A percentile compares a stretch with the other conserved stretches of the same genome.
These are phyloP conservation scores for Plagiodera versicolora DNA, from an alignment of 2,888 invertebrate species.

Conservation along the genomic window DNA sequence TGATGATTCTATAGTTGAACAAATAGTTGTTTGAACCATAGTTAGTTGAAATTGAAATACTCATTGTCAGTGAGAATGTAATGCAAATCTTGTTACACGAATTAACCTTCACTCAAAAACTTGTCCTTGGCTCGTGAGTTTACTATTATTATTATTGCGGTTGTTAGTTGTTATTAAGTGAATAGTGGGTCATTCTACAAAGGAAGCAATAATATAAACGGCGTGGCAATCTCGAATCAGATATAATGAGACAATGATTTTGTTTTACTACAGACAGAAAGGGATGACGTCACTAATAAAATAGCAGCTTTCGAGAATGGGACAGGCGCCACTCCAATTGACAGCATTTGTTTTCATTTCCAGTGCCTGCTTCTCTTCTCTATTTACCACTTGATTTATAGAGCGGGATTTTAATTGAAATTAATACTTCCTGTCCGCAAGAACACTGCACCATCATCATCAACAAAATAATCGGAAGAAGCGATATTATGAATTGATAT, in stretches of 20 bases:
- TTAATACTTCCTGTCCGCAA: slow-evolving; percentile 53
- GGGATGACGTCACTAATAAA: slow-evolving; percentile 44
- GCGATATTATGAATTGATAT: slow-evolving; percentile 2
- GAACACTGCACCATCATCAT: slow-evolving; percentile 26
- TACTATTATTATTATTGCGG: not conserved
- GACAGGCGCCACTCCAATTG: slow-evolving; percentile 55
- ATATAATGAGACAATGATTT: slow-evolving; percentile 33
- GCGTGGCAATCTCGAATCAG: slow-evolving; percentile 27
- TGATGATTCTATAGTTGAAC: too few relatives aligned
- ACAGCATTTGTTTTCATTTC: slow-evolving; percentile 52
- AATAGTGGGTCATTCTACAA: not conserved
- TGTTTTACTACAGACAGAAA: slow-evolving; percentile 41
- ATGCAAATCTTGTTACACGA: too few relatives aligned
- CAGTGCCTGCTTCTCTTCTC: slow-evolving; percentile 49
- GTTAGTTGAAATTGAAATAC: too few relatives aligned
- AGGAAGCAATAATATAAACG: not conserved
- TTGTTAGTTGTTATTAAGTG: not conserved
- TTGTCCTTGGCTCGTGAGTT: not conserved
- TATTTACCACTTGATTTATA: slow-evolving; percentile 55
- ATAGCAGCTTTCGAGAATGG: slow-evolving; percentile 47
- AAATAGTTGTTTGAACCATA: too few relatives aligned
- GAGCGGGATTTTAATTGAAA: slow-evolving; percentile 53
- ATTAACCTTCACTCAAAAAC: too few relatives aligned
- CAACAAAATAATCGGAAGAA: slow-evolving; percentile 25
- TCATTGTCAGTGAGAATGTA: too few relatives aligned